phyloP scores from a whole-genome alignment of 2,888 invertebrate species.

The Caenorhabditis drosophilae region DNA sequence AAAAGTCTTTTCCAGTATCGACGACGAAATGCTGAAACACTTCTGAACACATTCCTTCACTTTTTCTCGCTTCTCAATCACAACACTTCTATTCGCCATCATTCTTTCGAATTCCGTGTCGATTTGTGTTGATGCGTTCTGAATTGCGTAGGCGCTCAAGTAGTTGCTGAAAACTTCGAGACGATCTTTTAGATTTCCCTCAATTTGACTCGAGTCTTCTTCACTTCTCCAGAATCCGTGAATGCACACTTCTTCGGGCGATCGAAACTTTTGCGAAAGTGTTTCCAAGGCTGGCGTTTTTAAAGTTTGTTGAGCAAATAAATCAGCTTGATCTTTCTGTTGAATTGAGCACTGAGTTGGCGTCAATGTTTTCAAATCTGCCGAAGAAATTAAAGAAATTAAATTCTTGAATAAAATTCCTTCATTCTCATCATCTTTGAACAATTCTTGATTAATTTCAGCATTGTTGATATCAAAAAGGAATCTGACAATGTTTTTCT shows the following conservation, averaged over 20 bases:
- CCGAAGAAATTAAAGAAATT: constrained; percentile 10
- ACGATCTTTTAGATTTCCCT: not conserved
- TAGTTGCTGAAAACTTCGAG: not conserved
- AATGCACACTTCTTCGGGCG: not conserved
- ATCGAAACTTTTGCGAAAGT: not conserved
- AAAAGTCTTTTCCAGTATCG: not conserved
- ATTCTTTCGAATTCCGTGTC: not conserved
- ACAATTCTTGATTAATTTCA: not conserved
- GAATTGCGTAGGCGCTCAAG: not conserved
- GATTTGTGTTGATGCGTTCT: not conserved
- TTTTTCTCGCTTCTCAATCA: not conserved
- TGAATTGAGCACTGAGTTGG: not conserved
- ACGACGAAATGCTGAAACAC: not conserved
- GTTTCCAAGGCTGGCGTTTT: not conserved
- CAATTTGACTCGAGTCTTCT: not conserved
- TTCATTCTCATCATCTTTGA: constrained; percentile 5
- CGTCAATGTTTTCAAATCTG: constrained; percentile 4
- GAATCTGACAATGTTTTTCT: not conserved
- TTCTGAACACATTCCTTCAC: not conserved
- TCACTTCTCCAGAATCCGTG: not conserved
- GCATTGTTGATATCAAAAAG: not conserved
- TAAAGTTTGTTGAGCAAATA: not conserved
- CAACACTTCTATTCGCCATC: not conserved
- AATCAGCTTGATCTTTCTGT: no score
- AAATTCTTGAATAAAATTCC: constrained; percentile 4